Percentiles rank a stretch among this genome's conserved stretches.
Evolutionary conservation across 92 coral and sea anemone genomes (phyloP).

Genomic region (Phenganax stokvisi): DNA sequence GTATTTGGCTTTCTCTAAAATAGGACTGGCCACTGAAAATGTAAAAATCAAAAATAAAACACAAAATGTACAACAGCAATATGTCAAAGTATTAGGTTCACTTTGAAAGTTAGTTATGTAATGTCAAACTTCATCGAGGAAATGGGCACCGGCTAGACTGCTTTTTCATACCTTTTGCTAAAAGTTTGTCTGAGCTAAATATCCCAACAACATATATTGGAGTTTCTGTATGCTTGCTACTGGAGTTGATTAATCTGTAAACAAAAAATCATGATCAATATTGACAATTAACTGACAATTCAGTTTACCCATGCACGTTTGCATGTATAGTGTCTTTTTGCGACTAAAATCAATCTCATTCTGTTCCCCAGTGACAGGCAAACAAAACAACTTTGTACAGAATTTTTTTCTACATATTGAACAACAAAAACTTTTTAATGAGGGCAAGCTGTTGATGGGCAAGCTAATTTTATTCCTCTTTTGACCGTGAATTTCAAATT

Average conservation of each 20-base stretch:
- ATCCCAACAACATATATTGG: conserved; percentile 87
- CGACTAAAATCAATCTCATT: neutral
- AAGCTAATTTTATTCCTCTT: neutral
- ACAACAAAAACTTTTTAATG: neutral
- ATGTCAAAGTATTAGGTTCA: neutral
- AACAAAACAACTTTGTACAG: neutral
- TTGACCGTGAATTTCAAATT: neutral
- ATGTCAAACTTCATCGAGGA: neutral
- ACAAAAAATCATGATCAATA: neutral
- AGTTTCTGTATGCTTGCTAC: conserved; percentile 61
- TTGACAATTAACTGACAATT: neutral
- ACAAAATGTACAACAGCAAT: neutral
- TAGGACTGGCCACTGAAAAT: conserved; percentile 67
- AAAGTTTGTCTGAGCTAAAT: conserved; percentile 59
- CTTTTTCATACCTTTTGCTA: conserved; percentile 70
- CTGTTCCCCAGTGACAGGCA: neutral
- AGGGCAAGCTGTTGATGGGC: neutral
- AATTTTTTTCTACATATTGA: neutral
- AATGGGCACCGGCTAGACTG: neutral
- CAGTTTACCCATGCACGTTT: neutral
- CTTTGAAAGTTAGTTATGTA: neutral
- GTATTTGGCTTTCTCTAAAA: conserved; percentile 59
- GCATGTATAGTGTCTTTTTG: neutral
- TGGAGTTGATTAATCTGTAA: conserved; percentile 64
- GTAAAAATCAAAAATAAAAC: neutral